Conservation (phyloP, 2,888 invertebrate genomes). For the Ashinkailepas kermadecensis region DNA sequence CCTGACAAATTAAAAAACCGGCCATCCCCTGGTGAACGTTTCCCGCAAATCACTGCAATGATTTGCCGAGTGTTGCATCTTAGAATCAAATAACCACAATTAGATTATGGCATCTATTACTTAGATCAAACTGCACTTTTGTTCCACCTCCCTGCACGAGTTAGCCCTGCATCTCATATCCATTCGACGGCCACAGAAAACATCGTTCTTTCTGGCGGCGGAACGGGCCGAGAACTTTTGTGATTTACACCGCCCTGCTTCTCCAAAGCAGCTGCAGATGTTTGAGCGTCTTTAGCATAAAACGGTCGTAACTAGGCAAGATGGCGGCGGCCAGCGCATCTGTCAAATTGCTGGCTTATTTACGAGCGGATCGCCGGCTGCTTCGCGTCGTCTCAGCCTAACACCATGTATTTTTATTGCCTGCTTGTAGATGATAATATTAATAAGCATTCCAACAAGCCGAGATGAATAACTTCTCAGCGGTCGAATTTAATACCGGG, state of each 20-base stretch:
- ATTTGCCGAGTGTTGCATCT: too few relatives aligned
- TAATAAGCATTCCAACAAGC: constrained; percentile 22
- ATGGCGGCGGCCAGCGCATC: background rate
- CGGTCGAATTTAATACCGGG: constrained; percentile 8
- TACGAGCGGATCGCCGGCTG: background rate
- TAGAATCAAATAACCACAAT: too few relatives aligned
- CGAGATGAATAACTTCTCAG: constrained; percentile 14
- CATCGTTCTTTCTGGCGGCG: background rate
- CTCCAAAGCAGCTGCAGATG: background rate
- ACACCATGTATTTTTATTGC: constrained; percentile 1
- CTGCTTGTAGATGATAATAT: constrained; percentile 21
- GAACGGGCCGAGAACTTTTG: background rate
- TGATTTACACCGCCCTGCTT: background rate
- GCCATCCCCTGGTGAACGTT: too few relatives aligned
- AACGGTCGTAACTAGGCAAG: background rate
- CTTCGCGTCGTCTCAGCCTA: background rate
- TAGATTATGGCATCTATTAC: too few relatives aligned
- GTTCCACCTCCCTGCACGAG: too few relatives aligned
- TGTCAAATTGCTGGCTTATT: background rate
- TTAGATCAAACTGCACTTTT: too few relatives aligned
- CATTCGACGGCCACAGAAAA: too few relatives aligned
- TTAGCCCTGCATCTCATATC: too few relatives aligned
- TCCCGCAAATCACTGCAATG: too few relatives aligned
- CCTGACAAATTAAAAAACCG: too few relatives aligned
- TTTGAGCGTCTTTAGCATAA: constrained; percentile 1